Conservation (phyloP, 2,888 invertebrate species). For the Amorpha juglandis region DNA sequence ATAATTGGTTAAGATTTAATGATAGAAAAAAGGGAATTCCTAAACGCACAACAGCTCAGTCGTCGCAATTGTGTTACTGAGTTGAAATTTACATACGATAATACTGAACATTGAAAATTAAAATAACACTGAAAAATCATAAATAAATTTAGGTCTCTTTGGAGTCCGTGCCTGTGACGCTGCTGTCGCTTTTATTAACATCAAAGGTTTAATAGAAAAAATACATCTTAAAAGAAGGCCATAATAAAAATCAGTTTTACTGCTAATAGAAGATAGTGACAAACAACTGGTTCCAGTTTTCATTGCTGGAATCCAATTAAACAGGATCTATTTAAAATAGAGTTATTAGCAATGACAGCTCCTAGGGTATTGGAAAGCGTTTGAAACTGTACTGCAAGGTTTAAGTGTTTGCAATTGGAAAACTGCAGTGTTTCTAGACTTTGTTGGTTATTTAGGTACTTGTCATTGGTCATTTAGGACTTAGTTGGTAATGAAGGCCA, state of each 20-base stretch:
- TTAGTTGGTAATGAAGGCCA: too few relatives aligned
- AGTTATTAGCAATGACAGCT: not conserved
- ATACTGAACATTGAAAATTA: too few relatives aligned
- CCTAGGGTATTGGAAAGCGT: conserved; percentile 1
- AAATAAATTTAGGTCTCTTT: too few relatives aligned
- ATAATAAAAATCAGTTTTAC: not conserved
- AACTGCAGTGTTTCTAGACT: not conserved
- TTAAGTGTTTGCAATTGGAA: too few relatives aligned
- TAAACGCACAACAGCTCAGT: too few relatives aligned
- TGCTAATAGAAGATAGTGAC: not conserved
- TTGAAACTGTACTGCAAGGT: not conserved
- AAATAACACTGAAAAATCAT: too few relatives aligned
- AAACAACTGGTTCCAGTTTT: not conserved
- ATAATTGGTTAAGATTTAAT: too few relatives aligned
- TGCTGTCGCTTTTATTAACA: not conserved
- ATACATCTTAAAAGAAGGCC: not conserved
- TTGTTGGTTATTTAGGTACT: not conserved
- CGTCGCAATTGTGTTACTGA: too few relatives aligned
- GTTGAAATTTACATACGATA: too few relatives aligned
- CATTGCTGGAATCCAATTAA: not conserved
- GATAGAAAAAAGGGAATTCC: too few relatives aligned
- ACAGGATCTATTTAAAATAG: not conserved
- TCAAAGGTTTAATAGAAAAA: not conserved
- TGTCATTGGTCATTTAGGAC: too few relatives aligned
- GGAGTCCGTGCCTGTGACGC: too few relatives aligned